Evolutionary conservation across 2,113 vertebrate genomes (phyloP).

Genomic region (Equus quagga): DNA sequence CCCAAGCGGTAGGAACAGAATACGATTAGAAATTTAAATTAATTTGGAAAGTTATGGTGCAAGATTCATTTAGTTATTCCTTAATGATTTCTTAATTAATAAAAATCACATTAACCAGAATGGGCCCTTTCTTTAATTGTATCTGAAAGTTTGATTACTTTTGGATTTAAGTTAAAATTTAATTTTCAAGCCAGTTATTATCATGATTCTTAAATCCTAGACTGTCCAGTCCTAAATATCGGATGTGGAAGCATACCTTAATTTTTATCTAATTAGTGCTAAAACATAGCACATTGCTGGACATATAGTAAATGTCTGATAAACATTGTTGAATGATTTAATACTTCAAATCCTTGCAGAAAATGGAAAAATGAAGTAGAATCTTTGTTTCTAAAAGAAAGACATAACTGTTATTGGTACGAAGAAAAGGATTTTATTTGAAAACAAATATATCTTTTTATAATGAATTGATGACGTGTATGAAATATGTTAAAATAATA

Average conservation of each 20-base stretch:
- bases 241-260: constrained; percentile 46
- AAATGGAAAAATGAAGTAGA: background rate
- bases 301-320: background rate
- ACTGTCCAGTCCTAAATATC: constrained; percentile 47
- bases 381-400: constrained; percentile 35
- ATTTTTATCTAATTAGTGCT: background rate
- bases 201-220: constrained; percentile 67
- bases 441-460: background rate
- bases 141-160: constrained; percentile 78
- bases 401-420: background rate
- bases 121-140: constrained; percentile 67
- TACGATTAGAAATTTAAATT: constrained; percentile 78
- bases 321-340: background rate
- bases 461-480: background rate
- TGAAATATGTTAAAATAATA: background rate
- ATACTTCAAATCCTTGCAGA: constrained; percentile 13
- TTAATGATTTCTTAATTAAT: constrained; percentile 85
- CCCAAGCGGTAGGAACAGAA: constrained; percentile 40
- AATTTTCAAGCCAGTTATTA: constrained; percentile 71
- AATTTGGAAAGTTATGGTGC: constrained; percentile 72
- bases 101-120: constrained; percentile 82
- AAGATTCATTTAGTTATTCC: constrained; percentile 71
- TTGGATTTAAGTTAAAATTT: constrained; percentile 77
- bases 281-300: background rate
- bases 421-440: constrained; percentile 47